Evolutionary conservation across 1,140 invertebrate genomes (phyloP).

Genomic region (Pachypsylla venusta): DNA sequence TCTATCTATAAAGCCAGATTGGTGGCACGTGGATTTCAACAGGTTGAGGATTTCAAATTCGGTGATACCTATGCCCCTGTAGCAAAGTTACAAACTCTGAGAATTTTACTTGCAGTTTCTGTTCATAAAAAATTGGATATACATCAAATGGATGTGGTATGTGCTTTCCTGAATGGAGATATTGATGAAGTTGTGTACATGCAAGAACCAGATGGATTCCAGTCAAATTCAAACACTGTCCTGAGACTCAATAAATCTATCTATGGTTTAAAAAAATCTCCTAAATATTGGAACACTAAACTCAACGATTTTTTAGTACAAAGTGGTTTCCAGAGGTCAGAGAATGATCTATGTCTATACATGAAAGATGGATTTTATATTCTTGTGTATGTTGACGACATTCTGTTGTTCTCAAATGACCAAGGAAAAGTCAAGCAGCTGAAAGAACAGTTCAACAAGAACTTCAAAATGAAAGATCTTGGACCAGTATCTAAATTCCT

Average conservation of each 20-base stretch:
- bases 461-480: conserved; percentile 12
- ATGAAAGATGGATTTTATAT: conserved; percentile 13
- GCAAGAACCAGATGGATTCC: neutral
- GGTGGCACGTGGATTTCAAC: conserved; percentile 24
- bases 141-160: conserved; percentile 18
- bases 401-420: neutral
- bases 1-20: conserved; percentile 21
- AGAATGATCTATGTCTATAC: conserved; percentile 7
- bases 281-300: conserved; percentile 25
- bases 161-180: conserved; percentile 12
- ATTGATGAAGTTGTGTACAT: conserved; percentile 4
- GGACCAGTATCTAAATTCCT: neutral
- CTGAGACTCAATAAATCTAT: conserved; percentile 23
- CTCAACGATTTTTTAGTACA: conserved; percentile 22
- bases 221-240: neutral
- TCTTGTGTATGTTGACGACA: conserved; percentile 16
- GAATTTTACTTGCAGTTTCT: conserved; percentile 19
- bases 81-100: neutral
- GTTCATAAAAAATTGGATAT: conserved; percentile 26
- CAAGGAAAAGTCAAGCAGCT: neutral
- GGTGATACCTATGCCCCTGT: conserved; percentile 23
- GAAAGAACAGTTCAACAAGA: neutral
- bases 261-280: conserved; percentile 30
- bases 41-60: neutral
- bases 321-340: conserved; percentile 19